These are phyloP conservation scores for Andricus curvator DNA, from an alignment of 2,888 invertebrate genomes.

Conservation along the genomic window DNA sequence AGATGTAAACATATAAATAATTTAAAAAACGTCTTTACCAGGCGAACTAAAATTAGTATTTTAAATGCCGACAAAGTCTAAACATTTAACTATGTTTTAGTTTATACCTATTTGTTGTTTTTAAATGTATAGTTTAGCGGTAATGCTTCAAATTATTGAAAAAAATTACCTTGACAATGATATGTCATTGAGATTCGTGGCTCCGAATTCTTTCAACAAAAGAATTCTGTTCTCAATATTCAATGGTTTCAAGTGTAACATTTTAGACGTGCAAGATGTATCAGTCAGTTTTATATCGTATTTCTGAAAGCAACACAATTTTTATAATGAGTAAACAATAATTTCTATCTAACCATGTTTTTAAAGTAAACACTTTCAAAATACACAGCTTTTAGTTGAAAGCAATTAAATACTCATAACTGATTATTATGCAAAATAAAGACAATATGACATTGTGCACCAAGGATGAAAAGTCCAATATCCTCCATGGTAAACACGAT, in stretches of 20 bases:
- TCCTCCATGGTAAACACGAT: no score
- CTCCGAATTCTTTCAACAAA: background rate
- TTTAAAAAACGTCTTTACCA: no score
- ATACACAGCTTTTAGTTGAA: no score
- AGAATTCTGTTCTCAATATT: constrained; percentile 2
- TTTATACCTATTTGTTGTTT: background rate
- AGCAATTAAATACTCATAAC: no score
- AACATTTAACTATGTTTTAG: background rate
- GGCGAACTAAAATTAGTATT: no score
- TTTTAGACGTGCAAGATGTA: background rate
- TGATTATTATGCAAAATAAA: no score
- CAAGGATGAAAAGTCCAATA: no score
- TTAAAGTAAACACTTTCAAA: no score
- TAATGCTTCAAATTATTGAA: background rate
- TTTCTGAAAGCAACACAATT: background rate
- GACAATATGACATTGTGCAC: no score
- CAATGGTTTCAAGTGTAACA: background rate
- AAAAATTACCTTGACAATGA: background rate
- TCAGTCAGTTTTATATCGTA: background rate
- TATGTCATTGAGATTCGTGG: background rate
- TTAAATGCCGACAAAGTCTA: no score
- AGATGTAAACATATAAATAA: no score
- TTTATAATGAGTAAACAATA: background rate
- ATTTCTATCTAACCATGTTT: no score
- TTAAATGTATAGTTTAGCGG: background rate